Conservation (phyloP, 2,797 vertebrate genomes). For the Rhincodon typus region DNA sequence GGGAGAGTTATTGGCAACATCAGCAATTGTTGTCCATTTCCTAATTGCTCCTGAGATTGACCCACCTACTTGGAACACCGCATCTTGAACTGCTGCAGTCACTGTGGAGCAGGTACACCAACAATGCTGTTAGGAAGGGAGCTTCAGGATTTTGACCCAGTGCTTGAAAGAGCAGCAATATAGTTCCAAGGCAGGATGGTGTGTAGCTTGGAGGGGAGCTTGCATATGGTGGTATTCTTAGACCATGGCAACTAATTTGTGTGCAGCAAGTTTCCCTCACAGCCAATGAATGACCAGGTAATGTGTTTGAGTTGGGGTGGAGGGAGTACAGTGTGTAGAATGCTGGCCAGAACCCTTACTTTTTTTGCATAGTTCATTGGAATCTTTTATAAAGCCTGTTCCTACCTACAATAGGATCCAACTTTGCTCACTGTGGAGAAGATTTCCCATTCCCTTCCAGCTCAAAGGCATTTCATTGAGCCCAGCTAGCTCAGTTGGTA, state of each 20-base stretch:
- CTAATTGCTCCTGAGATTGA: no score
- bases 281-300: neutral
- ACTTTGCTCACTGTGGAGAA: neutral
- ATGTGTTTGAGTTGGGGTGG: no score
- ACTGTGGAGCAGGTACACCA: neutral
- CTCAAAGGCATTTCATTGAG: no score
- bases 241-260: no score
- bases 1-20: no score
- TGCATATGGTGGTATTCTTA: neutral
- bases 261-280: no score
- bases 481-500: no score
- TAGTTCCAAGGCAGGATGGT: neutral
- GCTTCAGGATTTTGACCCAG: neutral
- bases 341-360: neutral
- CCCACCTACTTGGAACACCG: no score
- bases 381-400: neutral
- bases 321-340: no score
- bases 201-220: neutral
- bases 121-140: neutral
- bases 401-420: neutral
- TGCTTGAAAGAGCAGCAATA: neutral
- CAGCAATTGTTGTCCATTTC: no score
- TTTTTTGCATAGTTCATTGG: neutral
- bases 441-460: neutral
- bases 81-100: neutral